Evolutionary conservation across 2,888 invertebrate genomes (phyloP).

Genomic region (Chrysopilus asiliformis): DNA sequence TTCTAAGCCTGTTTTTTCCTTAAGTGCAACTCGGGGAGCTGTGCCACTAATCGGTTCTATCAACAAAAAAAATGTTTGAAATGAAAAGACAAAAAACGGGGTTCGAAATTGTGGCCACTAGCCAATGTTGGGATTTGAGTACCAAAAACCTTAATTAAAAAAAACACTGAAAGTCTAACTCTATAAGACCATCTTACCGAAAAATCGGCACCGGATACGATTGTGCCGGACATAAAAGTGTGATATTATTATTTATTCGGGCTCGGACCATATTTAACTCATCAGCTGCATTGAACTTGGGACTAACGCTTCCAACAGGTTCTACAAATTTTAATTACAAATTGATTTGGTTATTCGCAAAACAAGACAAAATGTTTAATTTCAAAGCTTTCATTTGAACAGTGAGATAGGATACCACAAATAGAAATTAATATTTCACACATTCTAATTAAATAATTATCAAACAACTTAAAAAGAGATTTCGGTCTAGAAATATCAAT

Average conservation of each 20-base stretch:
- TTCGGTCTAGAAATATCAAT: no score
- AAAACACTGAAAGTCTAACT: neutral
- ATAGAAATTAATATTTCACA: no score
- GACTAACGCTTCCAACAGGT: constrained; percentile 40
- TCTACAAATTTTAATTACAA: no score
- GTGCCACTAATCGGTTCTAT: constrained; percentile 56
- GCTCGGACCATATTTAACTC: constrained; percentile 41
- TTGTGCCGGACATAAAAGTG: constrained; percentile 52
- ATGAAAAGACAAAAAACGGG: no score
- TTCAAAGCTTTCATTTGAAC: no score
- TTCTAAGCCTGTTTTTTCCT: constrained; percentile 25
- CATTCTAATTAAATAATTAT: no score
- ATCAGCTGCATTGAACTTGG: constrained; percentile 58
- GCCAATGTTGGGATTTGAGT: neutral
- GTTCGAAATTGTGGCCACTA: neutral
- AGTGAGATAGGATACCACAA: no score
- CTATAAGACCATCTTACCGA: constrained; percentile 42
- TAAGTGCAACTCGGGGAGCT: constrained; percentile 50
- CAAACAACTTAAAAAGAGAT: no score
- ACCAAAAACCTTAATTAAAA: neutral
- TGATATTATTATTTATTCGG: constrained; percentile 39
- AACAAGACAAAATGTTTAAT: no score
- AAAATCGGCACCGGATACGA: constrained; percentile 57
- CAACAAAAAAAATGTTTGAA: no score
- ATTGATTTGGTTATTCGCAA: no score